These are phyloP conservation scores for Sapayoa aenigma DNA, from an alignment of 2,113 vertebrate genomes.

Conservation along the genomic window DNA sequence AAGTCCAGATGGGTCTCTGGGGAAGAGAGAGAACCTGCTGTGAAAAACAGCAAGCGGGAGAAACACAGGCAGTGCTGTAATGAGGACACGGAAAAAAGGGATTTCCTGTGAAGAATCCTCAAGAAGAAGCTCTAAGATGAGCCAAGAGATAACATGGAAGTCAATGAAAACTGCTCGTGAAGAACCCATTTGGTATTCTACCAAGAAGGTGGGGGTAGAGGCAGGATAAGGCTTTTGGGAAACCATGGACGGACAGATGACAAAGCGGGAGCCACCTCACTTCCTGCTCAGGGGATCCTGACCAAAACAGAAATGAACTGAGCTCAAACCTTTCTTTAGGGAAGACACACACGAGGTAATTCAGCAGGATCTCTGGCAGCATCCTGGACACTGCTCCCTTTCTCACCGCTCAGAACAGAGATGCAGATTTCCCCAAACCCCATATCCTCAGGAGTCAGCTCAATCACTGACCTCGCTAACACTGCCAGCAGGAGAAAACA, in stretches of 20 bases:
- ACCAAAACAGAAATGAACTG: neutral
- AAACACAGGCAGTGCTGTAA: neutral
- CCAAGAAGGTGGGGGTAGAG: neutral
- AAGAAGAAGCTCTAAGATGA: neutral
- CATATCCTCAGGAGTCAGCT: neutral
- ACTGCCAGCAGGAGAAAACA: neutral
- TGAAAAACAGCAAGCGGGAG: neutral
- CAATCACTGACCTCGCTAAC: neutral
- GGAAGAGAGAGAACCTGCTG: neutral
- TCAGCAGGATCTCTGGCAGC: neutral
- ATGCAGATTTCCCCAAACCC: neutral
- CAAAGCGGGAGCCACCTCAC: accelerated
- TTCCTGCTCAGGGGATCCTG: neutral
- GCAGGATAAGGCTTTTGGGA: neutral
- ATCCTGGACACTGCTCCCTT: neutral
- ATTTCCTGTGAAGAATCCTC: neutral
- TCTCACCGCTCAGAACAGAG: neutral
- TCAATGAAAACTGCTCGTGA: neutral
- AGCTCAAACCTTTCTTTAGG: neutral
- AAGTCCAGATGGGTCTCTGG: neutral
- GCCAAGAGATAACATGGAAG: neutral
- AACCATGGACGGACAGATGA: neutral
- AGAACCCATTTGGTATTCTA: neutral
- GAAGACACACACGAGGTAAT: neutral
- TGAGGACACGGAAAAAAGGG: neutral